Conservation (phyloP, 2,113 vertebrate species). For the Tinamus guttatus region DNA sequence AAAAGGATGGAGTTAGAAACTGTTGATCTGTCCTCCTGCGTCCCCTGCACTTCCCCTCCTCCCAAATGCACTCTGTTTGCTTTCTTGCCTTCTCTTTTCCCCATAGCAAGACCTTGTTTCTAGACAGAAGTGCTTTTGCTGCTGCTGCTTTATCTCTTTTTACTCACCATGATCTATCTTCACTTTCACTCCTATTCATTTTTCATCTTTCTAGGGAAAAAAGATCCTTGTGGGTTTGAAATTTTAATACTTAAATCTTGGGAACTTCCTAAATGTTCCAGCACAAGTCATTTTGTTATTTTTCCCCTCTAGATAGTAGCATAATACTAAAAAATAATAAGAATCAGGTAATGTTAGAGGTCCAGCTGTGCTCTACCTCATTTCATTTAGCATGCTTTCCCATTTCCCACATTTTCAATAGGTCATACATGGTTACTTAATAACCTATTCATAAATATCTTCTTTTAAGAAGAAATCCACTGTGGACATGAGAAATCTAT, state of each 20-base stretch:
- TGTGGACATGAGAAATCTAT: not conserved
- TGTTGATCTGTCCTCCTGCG: not conserved
- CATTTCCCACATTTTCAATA: not conserved
- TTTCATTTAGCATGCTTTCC: not conserved
- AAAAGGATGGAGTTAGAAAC: not conserved
- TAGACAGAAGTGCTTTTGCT: not conserved
- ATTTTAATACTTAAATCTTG: not conserved
- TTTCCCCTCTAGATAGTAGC: rapidly evolving
- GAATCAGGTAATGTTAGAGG: not conserved
- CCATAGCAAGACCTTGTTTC: not conserved
- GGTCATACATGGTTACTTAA: not conserved
- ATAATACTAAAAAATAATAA: not conserved
- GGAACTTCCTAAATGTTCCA: not conserved
- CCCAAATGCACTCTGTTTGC: not conserved
- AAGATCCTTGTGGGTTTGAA: not conserved
- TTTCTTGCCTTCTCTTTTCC: not conserved
- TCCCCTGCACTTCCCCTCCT: not conserved
- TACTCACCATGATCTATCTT: not conserved
- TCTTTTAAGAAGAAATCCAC: not conserved
- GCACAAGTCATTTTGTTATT: not conserved
- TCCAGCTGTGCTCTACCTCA: not conserved
- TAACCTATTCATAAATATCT: rapidly evolving
- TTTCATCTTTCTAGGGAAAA: not conserved
- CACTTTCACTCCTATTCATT: not conserved
- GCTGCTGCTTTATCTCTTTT: not conserved